phyloP scores from a whole-genome alignment of 92 coral and sea anemone species.

The Actinernus sp. region DNA sequence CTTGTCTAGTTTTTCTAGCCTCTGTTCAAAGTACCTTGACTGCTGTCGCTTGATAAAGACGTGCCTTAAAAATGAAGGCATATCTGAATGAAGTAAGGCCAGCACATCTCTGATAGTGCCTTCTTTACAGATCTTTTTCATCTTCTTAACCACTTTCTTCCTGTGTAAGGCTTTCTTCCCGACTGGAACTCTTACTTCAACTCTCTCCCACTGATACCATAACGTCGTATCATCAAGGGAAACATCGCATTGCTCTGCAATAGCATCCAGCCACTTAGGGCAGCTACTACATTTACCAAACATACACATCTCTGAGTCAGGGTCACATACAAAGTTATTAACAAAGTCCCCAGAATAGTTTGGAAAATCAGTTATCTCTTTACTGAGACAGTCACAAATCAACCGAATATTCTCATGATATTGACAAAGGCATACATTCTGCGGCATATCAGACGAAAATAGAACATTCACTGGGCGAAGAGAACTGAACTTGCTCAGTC shows the following conservation, averaged over 20 bases:
- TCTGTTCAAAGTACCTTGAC: constrained; percentile 14
- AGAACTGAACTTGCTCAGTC: constrained; percentile 43
- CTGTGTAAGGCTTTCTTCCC: neutral
- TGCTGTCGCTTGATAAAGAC: constrained; percentile 54
- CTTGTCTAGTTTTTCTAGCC: neutral
- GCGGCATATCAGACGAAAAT: constrained; percentile 38
- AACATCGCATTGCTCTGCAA: constrained; percentile 1
- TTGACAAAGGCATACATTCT: constrained; percentile 41
- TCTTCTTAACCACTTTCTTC: constrained; percentile 15
- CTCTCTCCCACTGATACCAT: constrained; percentile 37
- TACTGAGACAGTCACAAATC: constrained; percentile 52
- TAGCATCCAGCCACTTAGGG: constrained; percentile 28
- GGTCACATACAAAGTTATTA: constrained; percentile 55
- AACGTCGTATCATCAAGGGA: neutral
- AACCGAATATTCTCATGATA: constrained; percentile 47
- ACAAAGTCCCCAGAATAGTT: constrained; percentile 52
- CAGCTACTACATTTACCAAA: constrained; percentile 61
- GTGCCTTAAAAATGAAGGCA: constrained; percentile 47
- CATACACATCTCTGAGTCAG: constrained; percentile 70
- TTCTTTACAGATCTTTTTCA: constrained; percentile 17
- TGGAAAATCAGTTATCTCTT: constrained; percentile 30
- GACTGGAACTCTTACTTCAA: constrained; percentile 7
- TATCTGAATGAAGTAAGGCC: constrained; percentile 3
- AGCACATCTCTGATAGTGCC: constrained; percentile 11
- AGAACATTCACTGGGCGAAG: constrained; percentile 44